These are phyloP conservation scores for Eupithecia subfuscata DNA, from an alignment of 2,888 invertebrate genomes.

Conservation along the genomic window DNA sequence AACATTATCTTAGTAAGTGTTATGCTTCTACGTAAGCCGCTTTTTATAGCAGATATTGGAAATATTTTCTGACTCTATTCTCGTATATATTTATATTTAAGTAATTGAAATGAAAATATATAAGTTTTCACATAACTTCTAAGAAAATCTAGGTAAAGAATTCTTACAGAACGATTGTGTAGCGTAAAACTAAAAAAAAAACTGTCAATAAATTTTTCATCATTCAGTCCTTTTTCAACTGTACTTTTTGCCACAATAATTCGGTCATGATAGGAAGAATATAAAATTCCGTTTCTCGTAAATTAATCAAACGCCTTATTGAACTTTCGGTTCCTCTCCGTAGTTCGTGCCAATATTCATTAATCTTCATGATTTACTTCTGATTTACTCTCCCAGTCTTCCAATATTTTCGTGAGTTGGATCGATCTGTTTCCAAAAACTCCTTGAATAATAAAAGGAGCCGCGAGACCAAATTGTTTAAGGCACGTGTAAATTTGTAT, in stretches of 20 bases:
- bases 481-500: slow-evolving; percentile 49
- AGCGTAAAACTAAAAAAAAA: neutral
- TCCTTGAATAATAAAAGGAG: slow-evolving; percentile 17
- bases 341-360: neutral
- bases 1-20: slow-evolving; percentile 47
- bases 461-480: slow-evolving; percentile 36
- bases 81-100: too few relatives aligned
- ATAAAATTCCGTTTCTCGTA: neutral
- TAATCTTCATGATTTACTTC: neutral
- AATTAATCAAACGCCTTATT: neutral
- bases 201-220: neutral
- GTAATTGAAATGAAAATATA: neutral
- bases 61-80: slow-evolving; percentile 19
- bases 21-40: slow-evolving; percentile 34
- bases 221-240: neutral
- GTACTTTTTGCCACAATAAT: neutral
- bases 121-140: neutral
- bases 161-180: neutral
- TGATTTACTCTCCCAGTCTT: slow-evolving; percentile 8
- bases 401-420: slow-evolving; percentile 29
- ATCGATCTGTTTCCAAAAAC: neutral
- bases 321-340: neutral
- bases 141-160: too few relatives aligned
- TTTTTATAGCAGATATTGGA: slow-evolving; percentile 29
- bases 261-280: neutral